These are phyloP conservation scores for Protonibea diacanthus DNA, from an alignment of 2,797 vertebrate genomes.

Conservation along the genomic window DNA sequence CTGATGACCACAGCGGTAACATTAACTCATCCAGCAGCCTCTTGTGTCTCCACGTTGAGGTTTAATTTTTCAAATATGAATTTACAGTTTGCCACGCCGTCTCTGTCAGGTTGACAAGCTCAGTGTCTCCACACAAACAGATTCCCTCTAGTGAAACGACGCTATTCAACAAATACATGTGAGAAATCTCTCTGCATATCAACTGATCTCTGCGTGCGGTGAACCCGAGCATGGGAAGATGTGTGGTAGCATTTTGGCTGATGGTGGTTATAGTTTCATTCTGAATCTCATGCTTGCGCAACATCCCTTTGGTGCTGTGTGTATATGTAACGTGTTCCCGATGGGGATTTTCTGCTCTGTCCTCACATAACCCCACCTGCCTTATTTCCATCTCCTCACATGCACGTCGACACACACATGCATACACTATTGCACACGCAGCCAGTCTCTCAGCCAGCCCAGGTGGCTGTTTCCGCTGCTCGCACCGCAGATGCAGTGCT, in stretches of 20 bases:
- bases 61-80: neutral
- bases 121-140: neutral
- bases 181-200: neutral
- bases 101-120: neutral
- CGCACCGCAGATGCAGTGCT: constrained; percentile 34
- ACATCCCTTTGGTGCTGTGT: constrained; percentile 4
- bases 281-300: constrained; percentile 4
- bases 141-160: neutral
- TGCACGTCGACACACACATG: neutral
- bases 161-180: neutral
- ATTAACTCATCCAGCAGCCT: constrained; percentile 2
- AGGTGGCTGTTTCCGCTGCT: constrained; percentile 66
- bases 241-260: neutral
- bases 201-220: neutral
- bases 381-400: constrained; percentile 47
- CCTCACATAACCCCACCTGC: constrained; percentile 51
- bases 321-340: constrained; percentile 24
- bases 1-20: neutral
- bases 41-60: neutral
- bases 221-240: neutral
- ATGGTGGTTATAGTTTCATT: constrained; percentile 14
- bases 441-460: constrained; percentile 25
- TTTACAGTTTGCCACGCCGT: neutral
- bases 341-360: constrained; percentile 41
- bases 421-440: constrained; percentile 8